Evolutionary conservation across 2,888 invertebrate genomes (phyloP), one percentile per base, ranked within the genome.

Genomic region (Philereme vetulata): DNA sequence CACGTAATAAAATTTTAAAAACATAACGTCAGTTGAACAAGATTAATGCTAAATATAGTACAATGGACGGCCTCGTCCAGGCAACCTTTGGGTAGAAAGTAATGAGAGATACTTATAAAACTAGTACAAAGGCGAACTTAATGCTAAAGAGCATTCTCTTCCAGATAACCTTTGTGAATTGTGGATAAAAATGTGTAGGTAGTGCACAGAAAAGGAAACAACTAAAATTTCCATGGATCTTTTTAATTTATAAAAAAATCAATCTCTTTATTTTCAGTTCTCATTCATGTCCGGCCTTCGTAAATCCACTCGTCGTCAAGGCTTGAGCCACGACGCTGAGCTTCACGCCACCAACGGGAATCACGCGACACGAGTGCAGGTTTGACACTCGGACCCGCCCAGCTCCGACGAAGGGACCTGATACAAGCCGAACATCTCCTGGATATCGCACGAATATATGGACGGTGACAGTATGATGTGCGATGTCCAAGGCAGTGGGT

Each of bases 271-370:
- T 42, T 62, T 81, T 46, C 85, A 92, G 92, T 92, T 86, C 78
- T 64, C 79, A 2, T 91, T 86, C 80, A 80, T 90, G 2, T 92
- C 91, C 9, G 85, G 85, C 56, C 84, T 92, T 1, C 88, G 90
- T 50, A 90, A 90, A 51, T 75, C 85, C 0, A 72, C 83, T 0
- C 83, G 88, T 4, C 76, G 87, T 6, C 78, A 77, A 8, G 66
- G 72, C 4, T 48, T 73, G 21, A 76, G 69, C 66, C 85, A 82
- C 64, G 91, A 89, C 58, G 80, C 86, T 0, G 92, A 92, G 55
- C 79, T 90, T 4, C 88, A 86, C 69, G 73, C 79, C 35, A 90
- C 88, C 72, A 92, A 92, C 76, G 92, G 92, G 51, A 88, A 83
- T 81, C 80, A 84, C 8, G 64, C 67, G 6, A 65, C 85, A n/a